Evolutionary conservation across 1,140 invertebrate species (phyloP).

Genomic region (Brachionus calyciflorus): DNA sequence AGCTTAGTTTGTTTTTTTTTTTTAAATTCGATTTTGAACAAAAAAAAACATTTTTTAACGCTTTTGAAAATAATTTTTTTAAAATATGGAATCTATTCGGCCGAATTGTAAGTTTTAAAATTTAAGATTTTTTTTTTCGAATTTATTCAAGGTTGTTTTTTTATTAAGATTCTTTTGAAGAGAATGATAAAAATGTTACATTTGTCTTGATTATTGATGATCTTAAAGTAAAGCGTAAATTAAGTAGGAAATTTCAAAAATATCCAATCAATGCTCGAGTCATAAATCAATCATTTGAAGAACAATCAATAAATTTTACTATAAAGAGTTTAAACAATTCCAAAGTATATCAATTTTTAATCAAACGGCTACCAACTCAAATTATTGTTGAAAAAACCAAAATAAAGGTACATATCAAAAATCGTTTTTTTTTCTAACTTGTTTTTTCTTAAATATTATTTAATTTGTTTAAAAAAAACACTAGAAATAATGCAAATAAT

Average conservation of each 20-base stretch:
- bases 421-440: neutral
- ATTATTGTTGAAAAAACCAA: constrained; percentile 1
- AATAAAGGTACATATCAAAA: constrained; percentile 10
- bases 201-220: constrained; percentile 21
- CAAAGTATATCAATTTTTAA: constrained; percentile 9
- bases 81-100: neutral
- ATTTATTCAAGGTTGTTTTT: neutral
- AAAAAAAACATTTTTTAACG: neutral
- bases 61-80: neutral
- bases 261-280: neutral
- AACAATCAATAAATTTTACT: constrained; percentile 22
- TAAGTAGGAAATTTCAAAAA: neutral
- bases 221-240: constrained; percentile 34
- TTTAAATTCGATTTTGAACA: no score
- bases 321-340: neutral
- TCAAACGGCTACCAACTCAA: constrained; percentile 22
- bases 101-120: constrained; percentile 14
- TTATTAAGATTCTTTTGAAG: constrained; percentile 27
- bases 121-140: neutral
- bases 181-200: neutral
- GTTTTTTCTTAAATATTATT: no score
- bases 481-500: no score
- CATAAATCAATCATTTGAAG: neutral
- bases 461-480: no score
- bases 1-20: no score